A percentile compares a stretch with the other conserved stretches of the same genome.
phyloP scores from a whole-genome alignment of 1,140 invertebrate species.

The Littorina saxatilis region DNA sequence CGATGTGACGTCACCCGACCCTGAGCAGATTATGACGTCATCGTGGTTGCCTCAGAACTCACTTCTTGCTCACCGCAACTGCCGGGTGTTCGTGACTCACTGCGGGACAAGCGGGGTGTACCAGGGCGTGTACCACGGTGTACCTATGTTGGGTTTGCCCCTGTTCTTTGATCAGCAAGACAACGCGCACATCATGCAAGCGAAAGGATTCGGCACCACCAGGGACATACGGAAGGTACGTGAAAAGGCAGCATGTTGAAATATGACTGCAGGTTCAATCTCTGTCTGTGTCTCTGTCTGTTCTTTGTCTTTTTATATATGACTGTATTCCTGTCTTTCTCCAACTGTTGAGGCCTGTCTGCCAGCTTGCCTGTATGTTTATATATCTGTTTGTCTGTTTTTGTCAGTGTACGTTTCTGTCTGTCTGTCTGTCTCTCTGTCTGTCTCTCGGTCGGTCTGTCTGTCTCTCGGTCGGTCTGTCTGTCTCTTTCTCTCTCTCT shows the following conservation, averaged over 20 bases:
- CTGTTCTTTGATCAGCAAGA: slow-evolving; percentile 82
- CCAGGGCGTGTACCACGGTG: slow-evolving; percentile 72
- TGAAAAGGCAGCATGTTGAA: background rate
- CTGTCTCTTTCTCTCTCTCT: too few species aligned
- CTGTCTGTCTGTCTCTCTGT: too few species aligned
- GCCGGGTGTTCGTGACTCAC: slow-evolving; percentile 57
- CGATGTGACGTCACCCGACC: slow-evolving; percentile 27
- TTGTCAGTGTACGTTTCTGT: background rate
- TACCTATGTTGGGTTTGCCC: slow-evolving; percentile 81
- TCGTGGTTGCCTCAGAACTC: slow-evolving; percentile 62
- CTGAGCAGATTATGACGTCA: slow-evolving; percentile 40
- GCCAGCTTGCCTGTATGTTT: background rate
- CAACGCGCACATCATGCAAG: slow-evolving; percentile 65
- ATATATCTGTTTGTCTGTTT: background rate
- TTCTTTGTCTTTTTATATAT: background rate
- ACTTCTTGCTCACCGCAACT: slow-evolving; percentile 78
- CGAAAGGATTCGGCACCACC: slow-evolving; percentile 44
- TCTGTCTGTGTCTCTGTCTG: background rate
- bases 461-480: too few species aligned
- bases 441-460: too few species aligned
- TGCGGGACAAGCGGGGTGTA: slow-evolving; percentile 54
- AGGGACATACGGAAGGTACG: background rate
- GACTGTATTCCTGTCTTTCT: background rate
- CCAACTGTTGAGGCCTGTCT: background rate
- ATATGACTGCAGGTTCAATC: too few species aligned